phyloP scores from a whole-genome alignment of 2,797 vertebrate genomes.

The Thunnus albacares region DNA sequence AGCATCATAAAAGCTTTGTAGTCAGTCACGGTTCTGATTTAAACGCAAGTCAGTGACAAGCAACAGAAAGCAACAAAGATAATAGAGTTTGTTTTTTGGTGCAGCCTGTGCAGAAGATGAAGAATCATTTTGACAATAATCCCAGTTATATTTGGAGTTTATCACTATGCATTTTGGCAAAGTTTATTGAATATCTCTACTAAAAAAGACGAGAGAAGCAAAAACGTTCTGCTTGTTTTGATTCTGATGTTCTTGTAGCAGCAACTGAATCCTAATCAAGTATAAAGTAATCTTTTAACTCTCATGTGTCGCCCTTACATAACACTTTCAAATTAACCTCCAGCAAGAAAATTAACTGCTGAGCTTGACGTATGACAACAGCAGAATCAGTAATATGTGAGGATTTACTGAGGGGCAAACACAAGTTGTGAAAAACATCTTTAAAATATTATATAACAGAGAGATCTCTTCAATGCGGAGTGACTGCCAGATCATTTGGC shows the following conservation, averaged over 20 bases:
- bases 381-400: background rate
- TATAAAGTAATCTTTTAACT: constrained; percentile 2
- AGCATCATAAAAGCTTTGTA: constrained; percentile 37
- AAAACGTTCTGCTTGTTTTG: background rate
- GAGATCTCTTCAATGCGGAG: background rate
- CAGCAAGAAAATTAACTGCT: background rate
- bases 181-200: background rate
- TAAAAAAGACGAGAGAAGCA: background rate
- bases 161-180: constrained; percentile 25
- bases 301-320: background rate
- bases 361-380: background rate
- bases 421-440: background rate
- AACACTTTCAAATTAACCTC: constrained; percentile 9
- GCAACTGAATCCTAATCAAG: constrained; percentile 23
- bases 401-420: constrained; percentile 5
- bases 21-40: constrained; percentile 46
- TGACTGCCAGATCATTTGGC: constrained; percentile 2
- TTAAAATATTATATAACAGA: too few relatives aligned
- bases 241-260: background rate
- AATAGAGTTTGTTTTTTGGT: constrained; percentile 10
- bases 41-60: constrained; percentile 38
- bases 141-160: constrained; percentile 47
- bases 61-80: constrained; percentile 11
- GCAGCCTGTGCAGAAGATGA: constrained; percentile 24
- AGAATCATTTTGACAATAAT: constrained; percentile 39